Base-by-base conservation (phyloP, 2,113 vertebrate species). In the Alethe diademata region DNA sequence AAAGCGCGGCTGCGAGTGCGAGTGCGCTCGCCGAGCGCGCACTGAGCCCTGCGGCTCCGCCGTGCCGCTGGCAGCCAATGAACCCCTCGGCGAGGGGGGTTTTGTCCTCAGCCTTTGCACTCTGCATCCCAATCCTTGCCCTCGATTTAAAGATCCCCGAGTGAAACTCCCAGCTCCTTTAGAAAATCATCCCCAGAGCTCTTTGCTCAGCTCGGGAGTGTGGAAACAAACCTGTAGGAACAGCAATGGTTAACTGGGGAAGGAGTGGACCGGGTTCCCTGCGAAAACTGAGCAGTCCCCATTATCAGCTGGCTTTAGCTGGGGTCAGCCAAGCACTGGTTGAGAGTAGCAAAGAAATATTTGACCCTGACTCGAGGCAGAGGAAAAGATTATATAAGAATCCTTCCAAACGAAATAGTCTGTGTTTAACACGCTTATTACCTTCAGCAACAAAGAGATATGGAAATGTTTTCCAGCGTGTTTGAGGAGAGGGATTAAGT, bases 331-430 rank as follows among this genome's bases (percentile, higher is more conserved):
- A 92, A 95, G 62, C 47, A 0, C 75, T 73, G 45, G 13, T 58
- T 36, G 58, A 35, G 71, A 83, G 67, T 69, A 94, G 86, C 74
- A 88, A 38, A 76, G 62, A 88, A 95, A 94, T 96, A 76, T 85
- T 95, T 95, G 75, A 88, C 75, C 74, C 90, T 66, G 88, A 50
- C 88, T 79, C 23, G 58, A 82, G 57, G 80, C 56, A 89, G 87
- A 67, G 88, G 78, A 57, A 82, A 15, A 50, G 85, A 90, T 96
- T 92, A 93, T 82, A 72, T 82, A 91, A 94, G 86, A 69, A 13
- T 36, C 43, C 64, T 88, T 90, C 43, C 42, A 90, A 61, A 18
- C 0, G 3, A 61, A 79, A 90, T 69, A 72, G 16, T 82, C 35
- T 8, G 61, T 31, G 8, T 76, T 93, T 92, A 73, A 94, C 82